These are phyloP conservation scores for Orthosia gracilis DNA, from an alignment of 2,888 invertebrate species.

Conservation along the genomic window DNA sequence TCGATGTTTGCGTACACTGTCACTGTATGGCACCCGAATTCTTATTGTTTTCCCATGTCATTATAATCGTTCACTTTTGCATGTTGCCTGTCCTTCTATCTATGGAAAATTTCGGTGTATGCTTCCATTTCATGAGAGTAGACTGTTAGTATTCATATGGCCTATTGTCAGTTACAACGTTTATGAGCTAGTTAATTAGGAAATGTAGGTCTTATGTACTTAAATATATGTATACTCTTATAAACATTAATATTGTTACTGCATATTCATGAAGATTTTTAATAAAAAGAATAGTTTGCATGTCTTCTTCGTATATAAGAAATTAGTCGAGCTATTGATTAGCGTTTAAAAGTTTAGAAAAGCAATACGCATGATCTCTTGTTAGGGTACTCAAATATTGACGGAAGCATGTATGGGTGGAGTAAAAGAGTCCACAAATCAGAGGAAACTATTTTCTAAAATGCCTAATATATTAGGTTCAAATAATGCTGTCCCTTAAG, in stretches of 20 bases:
- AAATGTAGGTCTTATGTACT: slow-evolving; percentile 57
- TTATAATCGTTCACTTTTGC: slow-evolving; percentile 85
- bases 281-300: slow-evolving; percentile 70
- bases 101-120: slow-evolving; percentile 72
- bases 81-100: slow-evolving; percentile 83
- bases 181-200: slow-evolving; percentile 60
- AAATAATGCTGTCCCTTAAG: slow-evolving; percentile 58
- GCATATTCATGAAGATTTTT: slow-evolving; percentile 56
- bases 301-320: slow-evolving; percentile 64
- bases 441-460: slow-evolving; percentile 23
- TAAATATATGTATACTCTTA: slow-evolving; percentile 44
- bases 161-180: slow-evolving; percentile 56
- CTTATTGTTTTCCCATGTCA: slow-evolving; percentile 81
- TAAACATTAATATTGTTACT: slow-evolving; percentile 50
- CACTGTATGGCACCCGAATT: slow-evolving; percentile 86
- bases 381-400: slow-evolving; percentile 63
- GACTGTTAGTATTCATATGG: slow-evolving; percentile 53
- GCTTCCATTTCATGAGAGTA: slow-evolving; percentile 60
- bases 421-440: slow-evolving; percentile 33
- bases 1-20: slow-evolving; percentile 90
- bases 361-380: slow-evolving; percentile 61
- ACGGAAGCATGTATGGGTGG: slow-evolving; percentile 75
- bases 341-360: slow-evolving; percentile 54
- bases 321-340: slow-evolving; percentile 58
- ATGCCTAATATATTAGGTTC: slow-evolving; percentile 49